Evolutionary conservation across 1,140 invertebrate genomes (phyloP).

Genomic region (Leptinotarsa lineolata): DNA sequence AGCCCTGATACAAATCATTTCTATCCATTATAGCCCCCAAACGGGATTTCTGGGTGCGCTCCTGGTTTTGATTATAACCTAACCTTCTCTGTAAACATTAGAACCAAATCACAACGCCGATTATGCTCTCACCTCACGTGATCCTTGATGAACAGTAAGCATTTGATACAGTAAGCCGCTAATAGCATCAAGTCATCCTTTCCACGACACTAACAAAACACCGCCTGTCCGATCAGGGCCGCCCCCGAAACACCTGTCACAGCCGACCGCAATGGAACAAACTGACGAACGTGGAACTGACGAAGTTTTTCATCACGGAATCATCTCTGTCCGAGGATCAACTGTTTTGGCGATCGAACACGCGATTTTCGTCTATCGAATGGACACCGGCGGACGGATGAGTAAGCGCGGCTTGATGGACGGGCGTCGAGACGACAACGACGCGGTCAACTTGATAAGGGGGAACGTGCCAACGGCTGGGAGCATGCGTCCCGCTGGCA

Average conservation of each 20-base stretch:
- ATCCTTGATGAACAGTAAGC: too few species aligned
- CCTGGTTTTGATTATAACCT: too few species aligned
- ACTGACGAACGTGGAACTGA: background rate
- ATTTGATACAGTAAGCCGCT: too few species aligned
- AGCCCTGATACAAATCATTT: too few species aligned
- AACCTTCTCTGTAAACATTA: too few species aligned
- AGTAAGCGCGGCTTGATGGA: slow-evolving; percentile 24
- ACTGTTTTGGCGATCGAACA: background rate
- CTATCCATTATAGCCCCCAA: too few species aligned
- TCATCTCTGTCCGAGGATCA: background rate
- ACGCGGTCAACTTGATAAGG: slow-evolving; percentile 19
- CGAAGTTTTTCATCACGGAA: background rate
- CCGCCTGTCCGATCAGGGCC: background rate
- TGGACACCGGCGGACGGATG: slow-evolving; percentile 10
- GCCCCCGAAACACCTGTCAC: background rate
- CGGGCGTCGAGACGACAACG: slow-evolving; percentile 16
- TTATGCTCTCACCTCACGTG: too few species aligned
- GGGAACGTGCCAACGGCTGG: background rate
- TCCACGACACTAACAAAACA: background rate
- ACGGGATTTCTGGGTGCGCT: too few species aligned
- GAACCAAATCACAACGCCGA: too few species aligned
- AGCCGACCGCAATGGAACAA: background rate
- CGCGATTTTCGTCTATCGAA: background rate
- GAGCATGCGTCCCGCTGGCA: background rate
- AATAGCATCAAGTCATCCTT: background rate